Conservation (phyloP, 2,888 invertebrate genomes). For the Diarsia dahlii region DNA sequence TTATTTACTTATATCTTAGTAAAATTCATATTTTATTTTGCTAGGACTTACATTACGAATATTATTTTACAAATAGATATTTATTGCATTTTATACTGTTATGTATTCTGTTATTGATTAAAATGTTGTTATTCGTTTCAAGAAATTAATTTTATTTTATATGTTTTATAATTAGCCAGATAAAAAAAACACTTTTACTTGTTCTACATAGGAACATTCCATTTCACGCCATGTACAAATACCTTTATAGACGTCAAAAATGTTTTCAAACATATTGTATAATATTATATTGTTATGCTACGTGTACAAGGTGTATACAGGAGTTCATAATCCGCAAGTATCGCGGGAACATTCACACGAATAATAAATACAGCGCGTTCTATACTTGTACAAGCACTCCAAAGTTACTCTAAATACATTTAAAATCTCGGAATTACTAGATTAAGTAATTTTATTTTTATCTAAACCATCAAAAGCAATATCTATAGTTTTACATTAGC, state of each 20-base stretch:
- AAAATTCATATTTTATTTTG: constrained; percentile 34
- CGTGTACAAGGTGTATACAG: not conserved
- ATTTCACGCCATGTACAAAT: not conserved
- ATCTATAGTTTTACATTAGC: constrained; percentile 4
- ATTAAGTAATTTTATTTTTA: not conserved
- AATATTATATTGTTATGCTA: not conserved
- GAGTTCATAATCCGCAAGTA: not conserved
- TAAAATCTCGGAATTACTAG: not conserved
- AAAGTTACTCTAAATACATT: no score
- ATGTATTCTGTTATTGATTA: constrained; percentile 32
- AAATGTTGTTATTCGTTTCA: constrained; percentile 21
- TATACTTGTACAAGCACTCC: not conserved
- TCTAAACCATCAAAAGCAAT: not conserved
- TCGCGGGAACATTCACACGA: not conserved
- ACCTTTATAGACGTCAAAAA: not conserved
- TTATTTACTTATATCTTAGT: constrained; percentile 34
- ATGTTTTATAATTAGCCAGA: constrained; percentile 6
- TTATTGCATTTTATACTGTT: constrained; percentile 40
- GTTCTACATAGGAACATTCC: constrained; percentile 52
- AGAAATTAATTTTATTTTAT: constrained; percentile 23
- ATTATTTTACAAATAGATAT: constrained; percentile 42
- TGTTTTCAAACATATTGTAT: not conserved
- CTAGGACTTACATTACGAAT: constrained; percentile 24
- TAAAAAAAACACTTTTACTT: not conserved
- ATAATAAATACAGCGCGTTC: not conserved